Evolutionary conservation across 1,140 invertebrate species (phyloP), one percentile per base, ranked within the genome.

Genomic region (Leucophenga varia): DNA sequence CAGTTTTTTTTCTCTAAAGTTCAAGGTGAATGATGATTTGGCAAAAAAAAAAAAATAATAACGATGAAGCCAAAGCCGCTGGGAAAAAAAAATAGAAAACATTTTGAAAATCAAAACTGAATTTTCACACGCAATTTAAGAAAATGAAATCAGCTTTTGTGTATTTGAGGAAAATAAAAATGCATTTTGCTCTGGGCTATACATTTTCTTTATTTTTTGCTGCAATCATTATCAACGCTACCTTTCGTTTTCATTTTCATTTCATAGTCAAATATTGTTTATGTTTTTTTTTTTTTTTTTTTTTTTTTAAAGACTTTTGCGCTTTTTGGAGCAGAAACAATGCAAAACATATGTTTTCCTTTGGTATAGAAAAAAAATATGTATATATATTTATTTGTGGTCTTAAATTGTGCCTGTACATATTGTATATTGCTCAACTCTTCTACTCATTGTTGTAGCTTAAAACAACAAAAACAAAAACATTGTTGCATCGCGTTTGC

Each of bases 241-340:
- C 52, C 61, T 64, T 64, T 64, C 57, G 52, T 54, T 65, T 63
- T 67, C 53, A 59, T 48, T 50, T 43, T n/a, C 31, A 25, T 14
- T 8, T 13, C 5, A 18, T 7, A 14, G 34, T 22, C 38, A 42
- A 51, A n/a, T 25, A 32, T 50, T 43, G 42, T 50, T 54, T 49
- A n/a, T n/a, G n/a, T n/a, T n/a, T n/a, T n/a, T n/a, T n/a, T n/a
- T n/a, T n/a, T n/a, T n/a, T n/a, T n/a, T n/a, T n/a, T n/a, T n/a
- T n/a, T n/a, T n/a, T n/a, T 61, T 67, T 67, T 59, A 50, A 59
- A 67, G 56, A 44, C 63, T 57, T 68, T 67, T 67, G 59, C 57
- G 64, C 56, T 67, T 68, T 67, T 67, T 68, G 64, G 63, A 67
- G 63, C 64, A 67, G 56, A 67, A 67, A 25, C 36, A 52, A 44